Conservation (phyloP, 2,888 invertebrate genomes). For the Drosophila borealis region DNA sequence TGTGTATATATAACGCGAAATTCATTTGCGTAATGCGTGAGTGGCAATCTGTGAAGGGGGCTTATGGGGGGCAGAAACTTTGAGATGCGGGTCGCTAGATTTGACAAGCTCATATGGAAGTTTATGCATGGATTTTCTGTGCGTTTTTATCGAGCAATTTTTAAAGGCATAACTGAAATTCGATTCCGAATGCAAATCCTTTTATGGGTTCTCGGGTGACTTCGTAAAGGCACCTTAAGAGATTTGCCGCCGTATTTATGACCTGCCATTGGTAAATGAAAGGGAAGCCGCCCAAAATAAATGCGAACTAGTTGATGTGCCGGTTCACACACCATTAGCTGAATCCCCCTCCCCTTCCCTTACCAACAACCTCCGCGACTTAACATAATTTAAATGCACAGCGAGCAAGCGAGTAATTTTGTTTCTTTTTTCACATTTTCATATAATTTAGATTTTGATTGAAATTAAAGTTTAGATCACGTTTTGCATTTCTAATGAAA, state of each 20-base stretch:
- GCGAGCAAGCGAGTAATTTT: constrained; percentile 44
- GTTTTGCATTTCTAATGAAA: constrained; percentile 68
- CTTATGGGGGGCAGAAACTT: neutral
- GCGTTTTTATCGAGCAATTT: constrained; percentile 58
- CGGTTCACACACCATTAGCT: constrained; percentile 66
- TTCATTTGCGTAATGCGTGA: constrained; percentile 78
- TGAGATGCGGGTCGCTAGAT: constrained; percentile 28
- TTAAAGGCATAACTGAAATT: constrained; percentile 51
- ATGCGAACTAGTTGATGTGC: constrained; percentile 71
- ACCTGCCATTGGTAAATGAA: constrained; percentile 30
- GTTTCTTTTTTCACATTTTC: constrained; percentile 55
- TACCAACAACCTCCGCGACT: neutral
- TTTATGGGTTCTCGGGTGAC: constrained; percentile 41
- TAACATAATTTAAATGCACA: constrained; percentile 53
- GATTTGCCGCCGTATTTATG: constrained; percentile 53
- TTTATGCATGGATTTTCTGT: constrained; percentile 68
- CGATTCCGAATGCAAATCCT: constrained; percentile 61
- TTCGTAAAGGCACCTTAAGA: constrained; percentile 37
- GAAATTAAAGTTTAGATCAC: constrained; percentile 67
- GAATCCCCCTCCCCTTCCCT: neutral
- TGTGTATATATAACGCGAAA: constrained; percentile 47
- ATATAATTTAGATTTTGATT: constrained; percentile 79
- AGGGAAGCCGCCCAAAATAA: constrained; percentile 30
- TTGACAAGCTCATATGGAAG: constrained; percentile 59
- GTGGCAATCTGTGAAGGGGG: constrained; percentile 4